Base-by-base conservation (phyloP, 1,140 invertebrate genomes). In the Panonychus citri region DNA sequence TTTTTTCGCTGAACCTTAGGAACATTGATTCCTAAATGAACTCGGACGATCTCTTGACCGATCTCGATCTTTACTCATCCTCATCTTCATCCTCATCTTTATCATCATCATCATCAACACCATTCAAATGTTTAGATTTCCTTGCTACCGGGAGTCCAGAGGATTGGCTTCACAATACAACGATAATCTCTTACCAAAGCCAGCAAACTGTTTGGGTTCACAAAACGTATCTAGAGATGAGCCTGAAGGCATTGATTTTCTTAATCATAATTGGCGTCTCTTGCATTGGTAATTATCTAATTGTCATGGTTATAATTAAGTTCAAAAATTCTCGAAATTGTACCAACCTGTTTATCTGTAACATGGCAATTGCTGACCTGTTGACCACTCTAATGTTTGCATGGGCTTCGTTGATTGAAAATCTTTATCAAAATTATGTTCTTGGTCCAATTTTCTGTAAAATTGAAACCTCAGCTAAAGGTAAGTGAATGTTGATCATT, bases 381-480 rank as follows among this genome's bases (percentile, higher is more conserved):
- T 8, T 34, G 25, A 26, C 53, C 10, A 40, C 37, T 17, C 4
- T 54, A 25, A 17, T 21, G 5, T 54, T 8, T 28, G 19, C 53
- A 5, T 54, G 53, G 53, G 30, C 53, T 13, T 17, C 53, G 19
- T 26, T 34, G 13, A 3, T 39, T 3, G 15, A 39, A n/a, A 30
- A 51, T 51, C n/a, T 28, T 25, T 51, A 17, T 51, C 81, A 83
- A 67, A 80, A 81, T 62, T 85, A 77, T 66, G 74, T 82, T 57
- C 71, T 87, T 34, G 79, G 78, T 13, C 67, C 69, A 10, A 68
- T 79, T 40, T 80, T 79, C 13, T 83, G 81, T 62, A 75, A 76
- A 60, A 67, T 77, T 55, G 81, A 83, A 65, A 81, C 77, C 12
- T 78, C 78, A 59, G 62, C 80, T 3, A 76, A 81, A 66, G 76